Conservation (phyloP, 2,797 vertebrate genomes). For the Orestias chungarensis region DNA sequence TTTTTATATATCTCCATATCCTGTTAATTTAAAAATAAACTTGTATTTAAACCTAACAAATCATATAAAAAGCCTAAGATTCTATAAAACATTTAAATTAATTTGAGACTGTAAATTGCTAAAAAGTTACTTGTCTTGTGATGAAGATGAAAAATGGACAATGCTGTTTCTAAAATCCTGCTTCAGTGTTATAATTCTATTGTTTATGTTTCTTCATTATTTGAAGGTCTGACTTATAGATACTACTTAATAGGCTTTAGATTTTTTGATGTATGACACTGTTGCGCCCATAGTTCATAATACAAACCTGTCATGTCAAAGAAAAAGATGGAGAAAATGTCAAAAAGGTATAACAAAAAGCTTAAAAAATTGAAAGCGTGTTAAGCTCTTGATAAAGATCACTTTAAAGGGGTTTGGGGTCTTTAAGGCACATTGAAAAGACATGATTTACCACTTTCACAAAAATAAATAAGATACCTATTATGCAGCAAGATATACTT, state of each 20-base stretch:
- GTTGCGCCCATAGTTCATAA: not conserved
- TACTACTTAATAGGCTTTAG: not conserved
- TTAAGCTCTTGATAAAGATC: not conserved
- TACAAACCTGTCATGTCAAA: not conserved
- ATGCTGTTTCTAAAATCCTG: not conserved
- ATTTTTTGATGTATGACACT: not conserved
- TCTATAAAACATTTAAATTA: not conserved
- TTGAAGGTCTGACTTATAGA: not conserved
- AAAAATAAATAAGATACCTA: not conserved
- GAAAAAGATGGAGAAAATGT: not conserved
- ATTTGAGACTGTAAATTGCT: not conserved
- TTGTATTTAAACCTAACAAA: not conserved
- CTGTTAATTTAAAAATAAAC: too few species aligned
- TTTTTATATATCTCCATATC: not conserved
- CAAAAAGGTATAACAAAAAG: not conserved
- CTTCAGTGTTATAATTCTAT: not conserved
- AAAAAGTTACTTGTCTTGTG: not conserved
- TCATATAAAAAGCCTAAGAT: not conserved
- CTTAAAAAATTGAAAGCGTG: not conserved
- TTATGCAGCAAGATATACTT: not conserved
- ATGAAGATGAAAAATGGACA: not conserved
- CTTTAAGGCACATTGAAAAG: not conserved
- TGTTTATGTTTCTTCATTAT: too few species aligned
- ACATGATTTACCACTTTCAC: not conserved
- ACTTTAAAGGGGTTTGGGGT: not conserved